A percentile compares a stretch with the other conserved stretches of the same genome.
These are phyloP conservation scores for Hippocampus mohnikei DNA, from an alignment of 2,113 vertebrate species.

Conservation along the genomic window DNA sequence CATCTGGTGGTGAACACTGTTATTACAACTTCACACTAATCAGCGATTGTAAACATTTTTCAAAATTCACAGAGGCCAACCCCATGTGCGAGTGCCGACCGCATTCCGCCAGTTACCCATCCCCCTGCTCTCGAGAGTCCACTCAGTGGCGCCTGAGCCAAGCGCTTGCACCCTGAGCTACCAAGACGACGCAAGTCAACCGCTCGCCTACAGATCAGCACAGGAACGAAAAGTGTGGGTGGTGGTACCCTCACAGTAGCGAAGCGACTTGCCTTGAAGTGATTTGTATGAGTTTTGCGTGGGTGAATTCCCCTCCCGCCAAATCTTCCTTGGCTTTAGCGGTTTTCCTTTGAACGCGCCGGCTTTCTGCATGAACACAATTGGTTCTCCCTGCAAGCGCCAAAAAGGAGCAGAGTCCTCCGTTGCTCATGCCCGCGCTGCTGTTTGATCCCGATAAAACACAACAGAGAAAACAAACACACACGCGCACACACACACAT, in stretches of 20 bases:
- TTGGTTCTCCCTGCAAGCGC: conserved; percentile 41
- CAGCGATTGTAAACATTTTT: too few relatives aligned
- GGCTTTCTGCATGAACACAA: conserved; percentile 46
- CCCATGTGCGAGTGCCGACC: too few relatives aligned
- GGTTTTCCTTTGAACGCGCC: conserved; percentile 41
- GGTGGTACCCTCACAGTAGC: neutral
- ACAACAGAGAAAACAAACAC: conserved; percentile 49
- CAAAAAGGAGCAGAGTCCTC: conserved; percentile 62
- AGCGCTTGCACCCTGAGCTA: neutral
- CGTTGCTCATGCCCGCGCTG: conserved; percentile 44
- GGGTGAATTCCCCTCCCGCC: conserved; percentile 40
- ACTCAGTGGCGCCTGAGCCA: neutral
- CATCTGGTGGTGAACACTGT: too few relatives aligned
- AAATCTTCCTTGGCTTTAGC: conserved; percentile 45
- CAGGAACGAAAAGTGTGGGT: neutral
- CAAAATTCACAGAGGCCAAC: too few relatives aligned
- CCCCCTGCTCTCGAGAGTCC: too few relatives aligned
- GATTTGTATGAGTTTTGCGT: conserved; percentile 22
- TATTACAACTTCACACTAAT: too few relatives aligned
- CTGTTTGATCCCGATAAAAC: conserved; percentile 68
- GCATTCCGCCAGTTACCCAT: too few relatives aligned
- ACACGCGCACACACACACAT: neutral
- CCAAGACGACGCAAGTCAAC: neutral
- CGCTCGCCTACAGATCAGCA: conserved; percentile 11
- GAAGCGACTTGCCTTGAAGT: conserved; percentile 3